Conservation (phyloP, 2,113 vertebrate species). For the Fulica atra region DNA sequence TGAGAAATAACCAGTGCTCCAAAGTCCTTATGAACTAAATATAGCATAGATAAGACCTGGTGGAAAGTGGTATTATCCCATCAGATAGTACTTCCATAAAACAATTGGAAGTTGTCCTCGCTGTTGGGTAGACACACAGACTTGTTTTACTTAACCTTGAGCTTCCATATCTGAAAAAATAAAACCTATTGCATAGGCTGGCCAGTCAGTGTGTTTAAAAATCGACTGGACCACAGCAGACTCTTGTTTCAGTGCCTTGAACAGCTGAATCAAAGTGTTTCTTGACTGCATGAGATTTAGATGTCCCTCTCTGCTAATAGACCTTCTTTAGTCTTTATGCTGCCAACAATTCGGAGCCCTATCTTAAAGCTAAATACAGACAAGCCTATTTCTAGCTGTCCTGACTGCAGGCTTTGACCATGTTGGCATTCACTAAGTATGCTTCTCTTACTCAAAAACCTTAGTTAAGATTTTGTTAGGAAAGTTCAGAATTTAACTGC, state of each 20-base stretch:
- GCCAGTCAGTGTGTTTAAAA: not conserved
- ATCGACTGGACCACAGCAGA: not conserved
- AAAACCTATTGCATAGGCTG: not conserved
- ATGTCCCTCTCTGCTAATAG: not conserved
- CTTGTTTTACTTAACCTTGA: not conserved
- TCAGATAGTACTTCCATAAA: not conserved
- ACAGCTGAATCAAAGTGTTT: not conserved
- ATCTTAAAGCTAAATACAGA: not conserved
- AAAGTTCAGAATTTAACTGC: not conserved
- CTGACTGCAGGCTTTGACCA: not conserved
- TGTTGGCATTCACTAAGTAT: not conserved
- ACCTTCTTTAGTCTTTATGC: not conserved
- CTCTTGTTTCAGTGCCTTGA: not conserved
- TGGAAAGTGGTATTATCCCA: not conserved
- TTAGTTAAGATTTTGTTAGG: not conserved
- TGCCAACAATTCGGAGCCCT: not conserved
- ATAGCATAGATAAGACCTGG: not conserved
- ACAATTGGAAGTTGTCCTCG: not conserved
- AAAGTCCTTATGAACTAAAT: not conserved
- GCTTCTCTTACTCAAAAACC: not conserved
- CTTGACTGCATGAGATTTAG: not conserved
- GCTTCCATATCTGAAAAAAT: not conserved
- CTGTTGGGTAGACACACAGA: accelerated
- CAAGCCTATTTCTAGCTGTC: not conserved
- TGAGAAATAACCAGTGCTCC: not conserved